Base-by-base conservation (phyloP, 2,113 vertebrate genomes). In the Nothocercus nigrocapillus region DNA sequence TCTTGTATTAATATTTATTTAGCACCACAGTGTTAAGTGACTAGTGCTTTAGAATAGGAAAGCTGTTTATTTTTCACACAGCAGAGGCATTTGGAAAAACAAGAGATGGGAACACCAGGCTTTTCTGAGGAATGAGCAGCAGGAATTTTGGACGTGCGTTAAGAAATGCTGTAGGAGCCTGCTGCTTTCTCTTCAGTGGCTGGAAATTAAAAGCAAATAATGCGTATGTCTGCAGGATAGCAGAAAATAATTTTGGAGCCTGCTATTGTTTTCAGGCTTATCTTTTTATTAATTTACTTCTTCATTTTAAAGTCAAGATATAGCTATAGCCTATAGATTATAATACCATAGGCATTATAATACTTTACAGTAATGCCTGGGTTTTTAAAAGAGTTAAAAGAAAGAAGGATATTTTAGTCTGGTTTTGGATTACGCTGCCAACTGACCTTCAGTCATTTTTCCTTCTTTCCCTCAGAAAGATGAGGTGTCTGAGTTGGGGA, bases 61-160 rank as follows among this genome's bases (percentile, higher is more conserved):
- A 88, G 90, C 83, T 94, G 22, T 95, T 94, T 95, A 20, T 96
- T 95, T 96, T 96, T 93, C 94, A 93, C 93, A 89, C 73, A 95
- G 83, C 80, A 89, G 86, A 86, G 47, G 61, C 74, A 83, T 86
- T 96, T 92, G 92, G 80, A 68, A 86, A 95, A 97, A 88, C 85
- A 95, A 78, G 80, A 66, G 85, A 72, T 69, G 64, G 73, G 49
- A 86, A 83, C 45, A 61, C 77, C 58, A 40, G 82, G 79, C 61
- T 76, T 67, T 82, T 87, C 38, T 51, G 62, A 79, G 93, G 66
- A 90, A 51, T 4, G 28, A 93, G 69, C 4, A 5, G 34, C 69
- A 6, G 53, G 61, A 78, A 38, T 36, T 36, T 56, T 83, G 91
- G 88, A 77, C 5, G 2, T 74, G 42, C 1, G 0, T 27, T 84